These are phyloP conservation scores for Sebastes flavidus DNA, from an alignment of 2,797 vertebrate genomes.

Conservation along the genomic window DNA sequence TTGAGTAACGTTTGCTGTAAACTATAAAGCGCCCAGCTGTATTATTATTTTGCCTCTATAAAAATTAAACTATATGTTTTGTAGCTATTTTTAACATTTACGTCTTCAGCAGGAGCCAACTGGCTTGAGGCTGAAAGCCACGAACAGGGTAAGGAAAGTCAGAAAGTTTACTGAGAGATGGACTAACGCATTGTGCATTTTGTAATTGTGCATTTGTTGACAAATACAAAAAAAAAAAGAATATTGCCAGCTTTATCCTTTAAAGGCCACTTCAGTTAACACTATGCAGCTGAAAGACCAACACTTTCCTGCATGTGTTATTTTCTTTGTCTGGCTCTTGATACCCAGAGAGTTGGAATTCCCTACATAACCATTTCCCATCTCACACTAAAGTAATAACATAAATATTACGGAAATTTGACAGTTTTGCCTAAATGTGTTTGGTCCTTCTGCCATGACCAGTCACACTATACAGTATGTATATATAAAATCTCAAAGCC, in stretches of 20 bases:
- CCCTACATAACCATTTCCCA: not conserved
- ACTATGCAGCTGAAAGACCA: not conserved
- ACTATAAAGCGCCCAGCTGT: not conserved
- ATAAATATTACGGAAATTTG: constrained; percentile 3
- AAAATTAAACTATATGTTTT: not conserved
- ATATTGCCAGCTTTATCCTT: not conserved
- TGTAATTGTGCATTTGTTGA: not conserved
- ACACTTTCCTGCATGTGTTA: not conserved
- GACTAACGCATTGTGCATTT: not conserved
- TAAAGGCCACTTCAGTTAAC: constrained; percentile 8
- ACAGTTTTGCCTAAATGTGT: not conserved
- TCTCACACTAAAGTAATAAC: not conserved
- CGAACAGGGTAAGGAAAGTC: not conserved
- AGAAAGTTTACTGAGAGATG: not conserved
- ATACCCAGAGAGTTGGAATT: not conserved
- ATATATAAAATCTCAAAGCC: constrained; percentile 48
- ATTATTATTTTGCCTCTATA: not conserved
- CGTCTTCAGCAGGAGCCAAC: not conserved
- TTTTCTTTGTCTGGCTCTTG: not conserved
- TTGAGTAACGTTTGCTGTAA: not conserved
- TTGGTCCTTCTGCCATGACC: not conserved
- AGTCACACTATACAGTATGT: not conserved
- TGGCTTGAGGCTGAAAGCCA: not conserved
- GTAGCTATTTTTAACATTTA: not conserved
- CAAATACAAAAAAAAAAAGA: not conserved